Evolutionary conservation across 2,797 vertebrate genomes (phyloP).

Genomic region (Poecile montanus): DNA sequence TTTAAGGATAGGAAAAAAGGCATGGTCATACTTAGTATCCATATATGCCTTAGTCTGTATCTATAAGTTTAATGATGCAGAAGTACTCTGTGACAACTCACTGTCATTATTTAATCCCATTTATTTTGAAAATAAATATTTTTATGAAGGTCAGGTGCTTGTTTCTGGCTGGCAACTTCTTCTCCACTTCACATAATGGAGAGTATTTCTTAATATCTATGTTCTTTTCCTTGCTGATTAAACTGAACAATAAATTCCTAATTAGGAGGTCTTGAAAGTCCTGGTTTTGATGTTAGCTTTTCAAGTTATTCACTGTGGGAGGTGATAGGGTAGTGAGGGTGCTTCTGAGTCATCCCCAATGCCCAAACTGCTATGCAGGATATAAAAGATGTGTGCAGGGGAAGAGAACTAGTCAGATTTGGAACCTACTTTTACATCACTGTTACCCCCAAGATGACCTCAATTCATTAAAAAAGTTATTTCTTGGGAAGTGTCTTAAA

Average conservation of each 20-base stretch:
- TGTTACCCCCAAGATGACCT: constrained; percentile 59
- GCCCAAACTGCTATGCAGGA: background rate
- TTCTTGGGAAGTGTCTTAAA: constrained; percentile 68
- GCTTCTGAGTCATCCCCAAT: constrained; percentile 2
- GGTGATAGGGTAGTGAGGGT: background rate
- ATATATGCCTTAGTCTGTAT: background rate
- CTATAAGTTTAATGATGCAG: background rate
- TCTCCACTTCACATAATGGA: background rate
- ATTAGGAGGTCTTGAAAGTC: constrained; percentile 48
- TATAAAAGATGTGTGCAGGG: background rate
- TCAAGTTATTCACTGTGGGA: background rate
- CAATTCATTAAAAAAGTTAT: constrained; percentile 75
- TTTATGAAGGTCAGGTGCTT: background rate
- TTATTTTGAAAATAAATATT: background rate
- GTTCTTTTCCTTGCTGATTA: constrained; percentile 12
- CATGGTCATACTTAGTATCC: background rate
- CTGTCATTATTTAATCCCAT: background rate
- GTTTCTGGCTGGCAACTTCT: background rate
- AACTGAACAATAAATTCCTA: constrained; percentile 33
- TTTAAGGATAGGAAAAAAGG: background rate
- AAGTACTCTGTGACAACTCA: background rate
- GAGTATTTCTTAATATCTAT: background rate
- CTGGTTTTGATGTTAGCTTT: constrained; percentile 12
- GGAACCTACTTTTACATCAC: constrained; percentile 58
- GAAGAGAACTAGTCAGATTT: constrained; percentile 19